phyloP scores from a whole-genome alignment of 2,797 vertebrate genomes.

The Rachycentron canadum region DNA sequence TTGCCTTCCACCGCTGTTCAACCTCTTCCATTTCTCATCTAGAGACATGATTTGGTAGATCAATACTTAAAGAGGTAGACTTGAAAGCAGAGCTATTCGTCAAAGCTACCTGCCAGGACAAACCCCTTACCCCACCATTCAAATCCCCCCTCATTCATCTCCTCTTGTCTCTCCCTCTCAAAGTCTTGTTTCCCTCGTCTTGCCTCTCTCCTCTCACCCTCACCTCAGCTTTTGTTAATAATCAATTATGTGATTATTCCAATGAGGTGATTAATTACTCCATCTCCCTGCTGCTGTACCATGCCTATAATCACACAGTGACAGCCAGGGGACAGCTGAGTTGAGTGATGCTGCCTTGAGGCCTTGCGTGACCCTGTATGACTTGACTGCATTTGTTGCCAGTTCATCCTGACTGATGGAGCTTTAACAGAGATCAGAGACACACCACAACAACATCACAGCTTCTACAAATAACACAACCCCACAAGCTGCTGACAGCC shows the following conservation, averaged over 20 bases:
- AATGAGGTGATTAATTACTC: constrained; percentile 80
- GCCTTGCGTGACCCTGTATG: constrained; percentile 58
- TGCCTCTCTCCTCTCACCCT: constrained; percentile 67
- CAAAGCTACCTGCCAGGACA: constrained; percentile 80
- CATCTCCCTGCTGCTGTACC: constrained; percentile 38
- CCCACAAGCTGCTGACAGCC: constrained; percentile 61
- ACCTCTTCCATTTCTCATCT: constrained; percentile 59
- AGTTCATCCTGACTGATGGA: constrained; percentile 70
- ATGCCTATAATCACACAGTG: constrained; percentile 63
- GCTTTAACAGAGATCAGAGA: constrained; percentile 69
- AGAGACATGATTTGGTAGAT: constrained; percentile 82
- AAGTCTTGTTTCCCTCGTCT: constrained; percentile 53
- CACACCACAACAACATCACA: constrained; percentile 54
- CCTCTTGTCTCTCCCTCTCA: constrained; percentile 59
- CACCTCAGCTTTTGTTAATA: constrained; percentile 79
- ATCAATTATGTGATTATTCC: constrained; percentile 84
- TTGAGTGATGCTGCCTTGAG: constrained; percentile 67
- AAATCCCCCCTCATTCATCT: constrained; percentile 72
- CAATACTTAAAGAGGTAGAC: constrained; percentile 79
- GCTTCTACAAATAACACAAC: constrained; percentile 56
- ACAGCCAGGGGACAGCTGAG: constrained; percentile 57
- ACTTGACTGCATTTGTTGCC: constrained; percentile 62
- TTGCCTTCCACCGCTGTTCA: constrained; percentile 61
- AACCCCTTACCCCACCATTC: constrained; percentile 68
- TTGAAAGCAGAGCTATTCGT: constrained; percentile 78